Percentiles rank a stretch among this genome's conserved stretches.
phyloP scores from a whole-genome alignment of 2,113 vertebrate species.

The Vulpes vulpes region DNA sequence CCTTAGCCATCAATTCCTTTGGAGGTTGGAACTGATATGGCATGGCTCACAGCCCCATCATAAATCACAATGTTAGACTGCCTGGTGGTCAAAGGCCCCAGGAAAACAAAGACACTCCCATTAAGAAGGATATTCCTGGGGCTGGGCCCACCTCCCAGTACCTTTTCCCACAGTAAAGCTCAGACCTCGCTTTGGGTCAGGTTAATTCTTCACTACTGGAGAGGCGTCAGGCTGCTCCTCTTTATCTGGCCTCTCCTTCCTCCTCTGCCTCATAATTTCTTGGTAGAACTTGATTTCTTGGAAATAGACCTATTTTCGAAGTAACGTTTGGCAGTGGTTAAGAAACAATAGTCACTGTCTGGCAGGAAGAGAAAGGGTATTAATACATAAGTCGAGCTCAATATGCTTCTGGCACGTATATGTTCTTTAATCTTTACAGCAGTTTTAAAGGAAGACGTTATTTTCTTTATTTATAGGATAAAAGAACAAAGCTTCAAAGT shows the following conservation, averaged over 20 bases:
- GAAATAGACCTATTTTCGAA: constrained; percentile 25
- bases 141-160: background rate
- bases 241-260: background rate
- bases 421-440: background rate
- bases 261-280: background rate
- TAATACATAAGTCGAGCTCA: background rate
- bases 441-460: background rate
- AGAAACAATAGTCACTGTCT: background rate
- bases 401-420: background rate
- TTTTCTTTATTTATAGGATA: constrained; percentile 14
- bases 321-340: background rate
- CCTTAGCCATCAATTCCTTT: background rate
- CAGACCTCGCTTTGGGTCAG: background rate
- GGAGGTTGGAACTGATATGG: background rate
- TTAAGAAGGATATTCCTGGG: background rate
- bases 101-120: background rate
- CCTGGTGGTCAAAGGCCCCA: background rate
- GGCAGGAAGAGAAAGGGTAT: background rate
- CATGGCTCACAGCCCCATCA: background rate
- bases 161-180: background rate
- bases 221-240: background rate
- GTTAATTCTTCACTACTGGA: background rate
- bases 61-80: background rate
- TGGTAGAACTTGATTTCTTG: background rate
- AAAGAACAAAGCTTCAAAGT: background rate